Conservation (phyloP, 2,888 invertebrate genomes). For the Philereme vetulata region DNA sequence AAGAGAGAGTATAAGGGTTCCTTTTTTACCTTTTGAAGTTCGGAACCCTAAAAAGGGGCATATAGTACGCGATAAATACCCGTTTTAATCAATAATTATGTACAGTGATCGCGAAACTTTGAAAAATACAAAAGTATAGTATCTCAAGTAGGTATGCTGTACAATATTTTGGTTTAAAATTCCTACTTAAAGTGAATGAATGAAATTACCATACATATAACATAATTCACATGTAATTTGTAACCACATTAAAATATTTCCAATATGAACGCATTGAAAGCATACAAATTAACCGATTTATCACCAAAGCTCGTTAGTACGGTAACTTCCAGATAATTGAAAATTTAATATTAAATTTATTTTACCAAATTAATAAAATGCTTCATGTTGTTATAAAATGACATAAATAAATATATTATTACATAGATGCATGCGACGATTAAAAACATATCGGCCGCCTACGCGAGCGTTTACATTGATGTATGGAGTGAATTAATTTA, state of each 20-base stretch:
- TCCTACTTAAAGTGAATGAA: too few relatives aligned
- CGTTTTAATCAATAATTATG: too few relatives aligned
- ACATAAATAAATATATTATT: conserved; percentile 23
- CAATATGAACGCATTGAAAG: conserved; percentile 25
- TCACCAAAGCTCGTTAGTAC: conserved; percentile 32
- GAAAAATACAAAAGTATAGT: too few relatives aligned
- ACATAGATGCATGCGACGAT: conserved; percentile 19
- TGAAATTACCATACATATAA: not conserved
- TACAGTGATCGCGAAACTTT: too few relatives aligned
- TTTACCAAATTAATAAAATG: conserved; percentile 15
- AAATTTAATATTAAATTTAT: conserved; percentile 18
- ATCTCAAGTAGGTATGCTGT: not conserved
- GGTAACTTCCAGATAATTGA: conserved; percentile 35
- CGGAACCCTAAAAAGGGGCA: too few relatives aligned
- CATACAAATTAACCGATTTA: conserved; percentile 36
- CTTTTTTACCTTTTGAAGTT: too few relatives aligned
- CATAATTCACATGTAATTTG: not conserved
- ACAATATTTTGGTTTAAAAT: not conserved
- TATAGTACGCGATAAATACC: too few relatives aligned
- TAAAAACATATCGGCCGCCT: conserved; percentile 22
- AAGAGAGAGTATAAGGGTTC: too few relatives aligned
- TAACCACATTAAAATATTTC: conserved; percentile 15
- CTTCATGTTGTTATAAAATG: conserved; percentile 14
- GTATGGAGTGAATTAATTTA: conserved; percentile 19
- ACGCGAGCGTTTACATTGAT: conserved; percentile 9